Evolutionary conservation across 2,888 invertebrate species (phyloP).

Genomic region (Epirrita christyi): DNA sequence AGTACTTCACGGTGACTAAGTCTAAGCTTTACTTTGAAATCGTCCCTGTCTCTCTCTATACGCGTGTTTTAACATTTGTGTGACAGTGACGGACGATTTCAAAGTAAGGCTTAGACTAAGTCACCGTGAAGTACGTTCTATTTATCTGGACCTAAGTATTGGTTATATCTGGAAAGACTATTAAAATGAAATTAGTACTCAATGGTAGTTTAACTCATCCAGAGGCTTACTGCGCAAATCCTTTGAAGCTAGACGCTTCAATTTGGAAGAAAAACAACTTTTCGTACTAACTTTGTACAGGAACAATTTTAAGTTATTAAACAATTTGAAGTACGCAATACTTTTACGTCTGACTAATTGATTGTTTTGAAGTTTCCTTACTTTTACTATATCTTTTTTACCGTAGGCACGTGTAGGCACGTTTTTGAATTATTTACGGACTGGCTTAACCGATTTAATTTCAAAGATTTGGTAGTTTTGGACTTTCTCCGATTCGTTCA

Average conservation of each 20-base stretch:
- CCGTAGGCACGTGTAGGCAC: slow-evolving; percentile 37
- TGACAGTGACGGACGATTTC: no score
- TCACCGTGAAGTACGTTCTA: no score
- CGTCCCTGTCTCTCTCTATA: no score
- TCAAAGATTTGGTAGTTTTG: slow-evolving; percentile 40
- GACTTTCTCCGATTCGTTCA: slow-evolving; percentile 37
- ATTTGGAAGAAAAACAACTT: background rate
- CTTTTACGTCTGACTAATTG: slow-evolving; percentile 19
- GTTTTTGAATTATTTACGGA: slow-evolving; percentile 36
- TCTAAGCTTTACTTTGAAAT: no score
- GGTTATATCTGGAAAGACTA: no score
- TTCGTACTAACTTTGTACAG: background rate
- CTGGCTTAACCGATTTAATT: slow-evolving; percentile 31
- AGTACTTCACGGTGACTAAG: no score
- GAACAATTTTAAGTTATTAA: slow-evolving; percentile 7
- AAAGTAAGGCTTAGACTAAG: no score
- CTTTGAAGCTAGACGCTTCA: background rate
- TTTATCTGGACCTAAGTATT: no score
- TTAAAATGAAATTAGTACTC: no score
- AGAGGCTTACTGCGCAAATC: background rate
- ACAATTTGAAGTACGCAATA: slow-evolving; percentile 16
- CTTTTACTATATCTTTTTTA: slow-evolving; percentile 11
- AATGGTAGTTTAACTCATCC: no score
- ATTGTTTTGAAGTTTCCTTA: slow-evolving; percentile 16
- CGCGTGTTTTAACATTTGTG: no score